Conservation (phyloP, 1,140 invertebrate species). For the Trypoxylus dichotomus region DNA sequence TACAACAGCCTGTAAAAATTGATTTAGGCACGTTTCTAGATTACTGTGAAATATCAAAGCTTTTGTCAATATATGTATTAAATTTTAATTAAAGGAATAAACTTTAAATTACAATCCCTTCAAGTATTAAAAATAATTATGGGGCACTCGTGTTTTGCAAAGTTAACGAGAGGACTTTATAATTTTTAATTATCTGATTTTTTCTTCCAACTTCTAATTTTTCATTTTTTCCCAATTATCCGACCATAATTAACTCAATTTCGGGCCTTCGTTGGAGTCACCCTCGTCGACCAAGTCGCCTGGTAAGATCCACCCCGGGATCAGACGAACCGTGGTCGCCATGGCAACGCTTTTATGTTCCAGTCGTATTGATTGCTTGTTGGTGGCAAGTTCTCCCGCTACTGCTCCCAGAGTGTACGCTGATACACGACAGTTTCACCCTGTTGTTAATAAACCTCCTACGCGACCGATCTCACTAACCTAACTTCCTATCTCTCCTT, state of each 20-base stretch:
- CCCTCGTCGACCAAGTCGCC: neutral
- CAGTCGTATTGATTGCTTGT: slow-evolving; percentile 27
- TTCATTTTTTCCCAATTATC: neutral
- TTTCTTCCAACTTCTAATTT: neutral
- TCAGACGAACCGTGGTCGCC: slow-evolving; percentile 22
- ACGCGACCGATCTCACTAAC: slow-evolving; percentile 1
- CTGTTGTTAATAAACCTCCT: slow-evolving; percentile 18
- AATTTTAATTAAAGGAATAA: too few species aligned
- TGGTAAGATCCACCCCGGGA: slow-evolving; percentile 13
- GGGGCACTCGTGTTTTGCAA: too few species aligned
- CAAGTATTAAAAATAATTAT: too few species aligned
- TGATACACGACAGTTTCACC: slow-evolving; percentile 8
- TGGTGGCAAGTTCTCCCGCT: neutral
- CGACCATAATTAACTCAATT: neutral
- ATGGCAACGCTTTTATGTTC: slow-evolving; percentile 28
- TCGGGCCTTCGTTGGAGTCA: neutral
- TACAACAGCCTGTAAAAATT: too few species aligned
- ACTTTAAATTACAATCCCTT: too few species aligned
- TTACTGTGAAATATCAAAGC: too few species aligned
- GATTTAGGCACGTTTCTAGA: too few species aligned
- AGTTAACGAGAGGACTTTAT: too few species aligned
- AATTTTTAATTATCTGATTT: too few species aligned
- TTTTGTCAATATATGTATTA: too few species aligned
- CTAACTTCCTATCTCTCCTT: neutral
- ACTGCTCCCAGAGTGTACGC: neutral